Evolutionary conservation across 2,113 vertebrate species (phyloP).

Genomic region (Plecotus auritus): DNA sequence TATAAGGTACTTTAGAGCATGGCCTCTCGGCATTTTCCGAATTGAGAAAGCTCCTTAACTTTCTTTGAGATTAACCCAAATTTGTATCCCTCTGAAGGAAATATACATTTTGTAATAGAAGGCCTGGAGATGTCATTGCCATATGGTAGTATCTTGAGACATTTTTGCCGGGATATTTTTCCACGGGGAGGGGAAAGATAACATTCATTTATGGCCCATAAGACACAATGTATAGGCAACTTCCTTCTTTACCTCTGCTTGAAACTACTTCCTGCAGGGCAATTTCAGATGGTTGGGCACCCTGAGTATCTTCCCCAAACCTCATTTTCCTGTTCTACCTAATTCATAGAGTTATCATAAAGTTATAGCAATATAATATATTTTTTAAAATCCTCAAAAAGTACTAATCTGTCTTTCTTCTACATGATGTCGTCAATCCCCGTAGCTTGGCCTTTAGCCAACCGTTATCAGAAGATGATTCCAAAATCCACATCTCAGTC

Average conservation of each 20-base stretch:
- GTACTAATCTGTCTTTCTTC: background rate
- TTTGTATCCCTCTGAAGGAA: conserved; percentile 10
- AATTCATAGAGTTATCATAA: background rate
- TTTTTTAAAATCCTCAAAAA: background rate
- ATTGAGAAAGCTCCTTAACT: background rate
- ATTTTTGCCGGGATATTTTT: background rate
- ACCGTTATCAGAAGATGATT: background rate
- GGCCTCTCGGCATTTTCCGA: background rate
- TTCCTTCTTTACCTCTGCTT: background rate
- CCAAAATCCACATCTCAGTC: background rate
- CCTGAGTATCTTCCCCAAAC: background rate
- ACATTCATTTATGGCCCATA: background rate
- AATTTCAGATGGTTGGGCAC: background rate
- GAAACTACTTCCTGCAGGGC: background rate
- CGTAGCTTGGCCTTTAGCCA: background rate
- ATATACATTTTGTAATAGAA: background rate
- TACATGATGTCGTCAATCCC: background rate
- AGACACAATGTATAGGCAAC: background rate
- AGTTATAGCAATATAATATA: background rate
- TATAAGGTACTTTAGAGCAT: background rate
- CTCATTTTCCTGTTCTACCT: background rate
- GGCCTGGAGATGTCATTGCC: background rate
- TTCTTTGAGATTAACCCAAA: conserved; percentile 5
- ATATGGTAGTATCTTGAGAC: background rate
- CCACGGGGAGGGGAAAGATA: background rate